Percentiles rank a stretch among this genome's conserved stretches.
Evolutionary conservation across 2,888 invertebrate species (phyloP).

Genomic region (Bombylius major): DNA sequence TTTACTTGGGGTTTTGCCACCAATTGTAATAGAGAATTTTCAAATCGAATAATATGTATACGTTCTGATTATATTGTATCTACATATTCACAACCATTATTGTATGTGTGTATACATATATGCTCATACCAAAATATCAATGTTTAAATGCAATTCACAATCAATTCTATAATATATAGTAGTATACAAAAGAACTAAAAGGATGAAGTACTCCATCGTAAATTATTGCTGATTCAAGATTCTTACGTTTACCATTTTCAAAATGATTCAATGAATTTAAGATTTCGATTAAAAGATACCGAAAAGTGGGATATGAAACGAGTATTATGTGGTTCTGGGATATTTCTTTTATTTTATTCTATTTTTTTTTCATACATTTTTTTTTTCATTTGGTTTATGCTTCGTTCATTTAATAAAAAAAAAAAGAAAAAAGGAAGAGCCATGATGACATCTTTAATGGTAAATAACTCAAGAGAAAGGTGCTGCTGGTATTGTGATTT

Average conservation of each 20-base stretch:
- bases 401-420: not conserved
- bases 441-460: not conserved
- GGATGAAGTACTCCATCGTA: constrained; percentile 5
- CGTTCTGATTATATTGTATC: too few relatives aligned
- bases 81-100: too few relatives aligned
- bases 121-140: too few relatives aligned
- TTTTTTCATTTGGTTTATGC: not conserved
- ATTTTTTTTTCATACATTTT: not conserved
- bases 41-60: too few relatives aligned
- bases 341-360: not conserved
- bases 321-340: not conserved
- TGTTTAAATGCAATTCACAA: not conserved
- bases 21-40: too few relatives aligned
- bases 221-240: constrained; percentile 8
- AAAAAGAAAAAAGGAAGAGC: not conserved
- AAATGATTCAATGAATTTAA: constrained; percentile 8
- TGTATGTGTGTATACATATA: too few relatives aligned
- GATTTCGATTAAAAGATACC: constrained; percentile 11
- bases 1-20: too few relatives aligned
- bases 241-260: constrained; percentile 1
- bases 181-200: constrained; percentile 1
- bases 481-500: not conserved
- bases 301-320: not conserved
- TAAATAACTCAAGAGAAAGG: not conserved
- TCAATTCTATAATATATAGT: not conserved